Base-by-base conservation (phyloP, 2,113 vertebrate genomes). In the Scomber colias region DNA sequence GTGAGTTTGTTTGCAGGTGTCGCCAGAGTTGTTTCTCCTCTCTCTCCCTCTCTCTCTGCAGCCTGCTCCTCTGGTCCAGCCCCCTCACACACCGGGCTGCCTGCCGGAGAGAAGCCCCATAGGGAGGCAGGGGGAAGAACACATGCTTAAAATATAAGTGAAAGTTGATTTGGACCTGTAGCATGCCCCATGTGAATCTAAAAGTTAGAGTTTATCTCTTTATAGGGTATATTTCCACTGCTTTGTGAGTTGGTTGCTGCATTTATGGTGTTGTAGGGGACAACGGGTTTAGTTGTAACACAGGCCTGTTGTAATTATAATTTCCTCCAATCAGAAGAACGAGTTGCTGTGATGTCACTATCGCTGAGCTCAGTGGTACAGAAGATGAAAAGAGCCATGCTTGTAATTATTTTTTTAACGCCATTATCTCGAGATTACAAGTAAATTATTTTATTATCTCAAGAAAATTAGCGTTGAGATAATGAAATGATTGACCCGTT, bases 1-100 rank as follows among this genome's bases (percentile, higher is more conserved):
- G 6, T 21, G 30, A 60, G 53, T 77, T 63, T 55, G 79, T 85
- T 68, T 55, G 84, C 88, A 90, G 91, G 91, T 92, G 89, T 89
- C 56, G 77, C 61, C n/a, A 3, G 65, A 70, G 69, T 27, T 40
- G 53, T 51, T 31, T 10, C 64, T 70, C 55, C 44, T 19, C 62
- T 27, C 24, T 27, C 24, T 27, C 24, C 2, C 24, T 27, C 24
- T 27, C 24, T 27, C 24, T 35, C 50, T 45, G 49, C 40, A 19
- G 61, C 21, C 54, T 61, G 24, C 13, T 31, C 9, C 6, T 51
- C 68, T 69, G 48, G 64, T 50, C 85, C 83, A 59, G 64, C 75
- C 84, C 77, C 70, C 70, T 27, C 72, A 31, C 46, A 56, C 55
- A 60, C 27, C 12, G 53, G 67, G 17, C 35, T 40, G 35, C 6